Conservation (phyloP, 1,140 invertebrate species). For the Caenorhabditis latens region DNA sequence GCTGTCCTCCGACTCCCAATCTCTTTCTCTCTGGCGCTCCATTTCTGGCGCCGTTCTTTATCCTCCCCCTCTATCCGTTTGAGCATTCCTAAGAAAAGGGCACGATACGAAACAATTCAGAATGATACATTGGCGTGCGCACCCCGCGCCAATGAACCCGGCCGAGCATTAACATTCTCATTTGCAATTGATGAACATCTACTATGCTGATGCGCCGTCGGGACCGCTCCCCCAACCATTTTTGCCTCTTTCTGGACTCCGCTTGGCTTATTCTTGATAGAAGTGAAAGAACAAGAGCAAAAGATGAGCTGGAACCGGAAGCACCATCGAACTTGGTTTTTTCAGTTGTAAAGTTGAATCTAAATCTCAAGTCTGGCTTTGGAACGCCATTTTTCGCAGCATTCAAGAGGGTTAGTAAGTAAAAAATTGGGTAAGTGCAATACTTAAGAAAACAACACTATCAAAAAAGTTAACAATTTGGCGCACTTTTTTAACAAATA, state of each 20-base stretch:
- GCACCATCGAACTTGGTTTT: neutral
- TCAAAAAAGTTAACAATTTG: neutral
- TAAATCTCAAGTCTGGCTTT: neutral
- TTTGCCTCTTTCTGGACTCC: conserved; percentile 37
- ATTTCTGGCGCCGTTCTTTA: conserved; percentile 13
- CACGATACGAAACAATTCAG: conserved; percentile 46
- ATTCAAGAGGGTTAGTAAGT: neutral
- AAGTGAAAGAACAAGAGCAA: conserved; percentile 32
- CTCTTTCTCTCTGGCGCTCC: neutral
- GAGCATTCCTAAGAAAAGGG: conserved; percentile 10
- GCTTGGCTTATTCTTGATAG: neutral
- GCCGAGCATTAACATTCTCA: conserved; percentile 49
- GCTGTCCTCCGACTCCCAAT: neutral
- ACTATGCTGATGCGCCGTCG: conserved; percentile 36
- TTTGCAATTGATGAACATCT: conserved; percentile 55
- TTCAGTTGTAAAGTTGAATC: conserved; percentile 26
- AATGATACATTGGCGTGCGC: conserved; percentile 53
- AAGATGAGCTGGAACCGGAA: conserved; percentile 42
- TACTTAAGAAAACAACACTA: conserved; percentile 6
- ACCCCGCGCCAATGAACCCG: conserved; percentile 45
- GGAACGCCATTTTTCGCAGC: neutral
- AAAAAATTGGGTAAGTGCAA: neutral
- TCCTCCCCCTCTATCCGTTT: neutral
- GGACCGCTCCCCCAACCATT: neutral
- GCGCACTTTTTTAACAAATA: neutral